Percentiles rank a stretch among this genome's conserved stretches.
Evolutionary conservation across 2,797 vertebrate genomes (phyloP).

Genomic region (Manis crassicaudata): DNA sequence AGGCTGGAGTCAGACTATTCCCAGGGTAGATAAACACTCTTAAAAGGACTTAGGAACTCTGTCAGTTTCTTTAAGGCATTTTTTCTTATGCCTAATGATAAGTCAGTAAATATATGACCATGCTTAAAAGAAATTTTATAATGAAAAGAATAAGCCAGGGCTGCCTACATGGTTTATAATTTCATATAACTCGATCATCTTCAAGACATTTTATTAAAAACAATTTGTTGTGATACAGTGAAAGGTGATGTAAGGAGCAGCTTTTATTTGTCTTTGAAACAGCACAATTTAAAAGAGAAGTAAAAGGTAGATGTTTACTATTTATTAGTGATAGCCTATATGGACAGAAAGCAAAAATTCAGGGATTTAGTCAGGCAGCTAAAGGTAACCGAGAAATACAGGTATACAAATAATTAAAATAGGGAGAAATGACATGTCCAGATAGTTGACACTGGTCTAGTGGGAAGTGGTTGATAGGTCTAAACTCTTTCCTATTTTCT

Average conservation of each 20-base stretch:
- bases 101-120: not conserved
- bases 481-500: not conserved
- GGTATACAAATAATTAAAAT: not conserved
- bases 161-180: not conserved
- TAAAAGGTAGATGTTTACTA: not conserved
- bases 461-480: not conserved
- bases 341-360: not conserved
- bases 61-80: not conserved
- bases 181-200: not conserved
- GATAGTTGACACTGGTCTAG: not conserved
- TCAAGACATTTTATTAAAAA: not conserved
- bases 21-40: not conserved
- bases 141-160: not conserved
- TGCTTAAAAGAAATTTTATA: constrained; percentile 10
- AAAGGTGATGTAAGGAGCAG: not conserved
- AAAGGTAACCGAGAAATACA: not conserved
- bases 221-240: not conserved
- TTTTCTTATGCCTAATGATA: not conserved
- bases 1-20: not conserved
- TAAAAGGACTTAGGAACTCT: not conserved
- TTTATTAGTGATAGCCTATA: not conserved
- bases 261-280: constrained; percentile 37
- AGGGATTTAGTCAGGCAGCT: not conserved
- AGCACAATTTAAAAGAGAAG: not conserved
- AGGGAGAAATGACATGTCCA: not conserved